Percentiles rank a stretch among this genome's conserved stretches.
Conservation (phyloP, 2,888 invertebrate genomes). For the Myathropa florea region DNA sequence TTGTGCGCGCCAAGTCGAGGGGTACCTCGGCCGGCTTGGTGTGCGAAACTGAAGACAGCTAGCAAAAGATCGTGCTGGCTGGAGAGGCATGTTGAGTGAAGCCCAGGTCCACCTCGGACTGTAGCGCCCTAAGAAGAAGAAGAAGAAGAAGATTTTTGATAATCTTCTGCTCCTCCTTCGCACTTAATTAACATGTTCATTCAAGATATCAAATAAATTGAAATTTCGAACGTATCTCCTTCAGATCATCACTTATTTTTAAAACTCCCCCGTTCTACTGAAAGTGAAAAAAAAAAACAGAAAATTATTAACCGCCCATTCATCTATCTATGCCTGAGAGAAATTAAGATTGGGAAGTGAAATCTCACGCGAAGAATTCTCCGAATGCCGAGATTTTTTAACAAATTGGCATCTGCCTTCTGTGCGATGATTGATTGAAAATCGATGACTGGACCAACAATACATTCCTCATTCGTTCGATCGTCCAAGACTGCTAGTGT, state of each 20-base stretch:
- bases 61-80: too few relatives aligned
- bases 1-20: too few relatives aligned
- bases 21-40: too few relatives aligned
- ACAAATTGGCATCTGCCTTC: neutral
- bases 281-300: neutral
- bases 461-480: neutral
- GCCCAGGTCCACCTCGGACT: too few relatives aligned
- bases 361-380: neutral
- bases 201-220: neutral
- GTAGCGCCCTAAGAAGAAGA: too few relatives aligned
- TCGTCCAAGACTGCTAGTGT: neutral
- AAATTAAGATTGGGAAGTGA: neutral
- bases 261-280: neutral
- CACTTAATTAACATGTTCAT: neutral
- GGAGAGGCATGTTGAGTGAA: too few relatives aligned
- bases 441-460: neutral
- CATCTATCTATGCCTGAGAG: neutral
- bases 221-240: neutral
- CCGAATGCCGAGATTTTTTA: neutral
- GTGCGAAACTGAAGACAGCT: too few relatives aligned
- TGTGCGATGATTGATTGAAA: neutral
- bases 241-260: neutral
- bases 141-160: too few relatives aligned
- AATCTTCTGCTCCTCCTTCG: too few relatives aligned
- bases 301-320: neutral